Conservation (phyloP, 1,140 invertebrate genomes). For the Hyles vespertilio region DNA sequence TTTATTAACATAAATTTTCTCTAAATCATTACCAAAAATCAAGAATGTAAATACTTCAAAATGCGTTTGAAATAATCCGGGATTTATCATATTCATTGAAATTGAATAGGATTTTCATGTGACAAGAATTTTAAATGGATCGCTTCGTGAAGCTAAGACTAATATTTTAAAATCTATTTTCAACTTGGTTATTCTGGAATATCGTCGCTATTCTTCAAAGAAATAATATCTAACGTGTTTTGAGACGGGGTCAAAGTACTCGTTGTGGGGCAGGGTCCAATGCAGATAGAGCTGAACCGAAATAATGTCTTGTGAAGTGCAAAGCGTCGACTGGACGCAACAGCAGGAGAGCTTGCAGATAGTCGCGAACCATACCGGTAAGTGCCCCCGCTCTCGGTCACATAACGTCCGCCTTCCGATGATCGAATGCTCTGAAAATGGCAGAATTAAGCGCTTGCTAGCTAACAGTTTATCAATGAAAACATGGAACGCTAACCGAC, state of each 20-base stretch:
- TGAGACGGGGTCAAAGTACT: conserved; percentile 58
- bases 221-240: conserved; percentile 64
- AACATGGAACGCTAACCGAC: too few relatives aligned
- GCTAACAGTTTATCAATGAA: not conserved
- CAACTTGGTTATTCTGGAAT: not conserved
- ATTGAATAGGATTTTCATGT: too few relatives aligned
- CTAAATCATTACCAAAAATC: too few relatives aligned
- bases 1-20: too few relatives aligned
- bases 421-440: conserved; percentile 53
- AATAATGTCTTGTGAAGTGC: conserved; percentile 78
- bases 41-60: too few relatives aligned
- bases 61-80: too few relatives aligned
- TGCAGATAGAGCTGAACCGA: conserved; percentile 68
- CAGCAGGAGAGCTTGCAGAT: conserved; percentile 76
- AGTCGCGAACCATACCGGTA: conserved; percentile 76
- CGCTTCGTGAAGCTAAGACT: too few relatives aligned
- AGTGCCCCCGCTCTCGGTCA: conserved; percentile 77
- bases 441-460: conserved; percentile 5
- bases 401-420: conserved; percentile 73
- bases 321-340: conserved; percentile 78
- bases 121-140: too few relatives aligned
- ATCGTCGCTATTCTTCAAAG: conserved; percentile 47
- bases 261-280: conserved; percentile 66
- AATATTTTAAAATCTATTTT: not conserved
- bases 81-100: too few relatives aligned